Base-by-base conservation (phyloP, 2,888 invertebrate genomes). In the Agriopis aurantiaria region DNA sequence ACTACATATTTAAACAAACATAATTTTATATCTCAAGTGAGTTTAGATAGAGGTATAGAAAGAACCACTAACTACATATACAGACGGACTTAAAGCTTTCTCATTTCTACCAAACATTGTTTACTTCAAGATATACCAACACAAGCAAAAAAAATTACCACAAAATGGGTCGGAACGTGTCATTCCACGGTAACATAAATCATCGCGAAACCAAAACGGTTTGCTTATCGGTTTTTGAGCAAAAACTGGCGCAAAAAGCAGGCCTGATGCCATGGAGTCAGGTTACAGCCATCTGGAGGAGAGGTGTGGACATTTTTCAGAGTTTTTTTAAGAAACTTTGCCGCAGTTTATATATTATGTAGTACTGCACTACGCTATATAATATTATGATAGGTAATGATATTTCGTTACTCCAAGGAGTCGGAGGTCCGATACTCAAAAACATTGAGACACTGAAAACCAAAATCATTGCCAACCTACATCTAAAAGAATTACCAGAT, bases 111-210 rank as follows among this genome's bases (percentile, higher is more conserved):
- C 23, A 46, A 17, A 48, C 58, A 33, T 58, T 46, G 46, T 48
- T 46, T 58, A 58, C 23, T 23, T 33, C 10, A 48, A 48, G n/a
- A 48, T n/a, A 48, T 0, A 49, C 14, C 46, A 8, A 7, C 3
- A 33, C 49, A 58, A 23, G n/a, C n/a, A n/a, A 23, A 69, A 62
- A 69, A 75, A 68, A 10, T 65, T n/a, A 68, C 63, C 72, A 71
- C 73, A 72, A 75, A 75, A 73, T 71, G 49, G 43, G 48, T 55
- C 51, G 66, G 59, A 59, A 53, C 57, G 67, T 69, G 71, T 77
- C 75, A 77, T 67, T 79, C 75, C 60, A 46, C 77, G 65, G 69
- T 17, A 2, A 55, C 73, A 75, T 79, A 78, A 79, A 78, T 78
- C 77, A 73, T 64, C 51, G 71, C 65, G 40, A 76, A 79, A 75